These are phyloP conservation scores for Peucedramus taeniatus DNA, from an alignment of 2,113 vertebrate species.

Conservation along the genomic window DNA sequence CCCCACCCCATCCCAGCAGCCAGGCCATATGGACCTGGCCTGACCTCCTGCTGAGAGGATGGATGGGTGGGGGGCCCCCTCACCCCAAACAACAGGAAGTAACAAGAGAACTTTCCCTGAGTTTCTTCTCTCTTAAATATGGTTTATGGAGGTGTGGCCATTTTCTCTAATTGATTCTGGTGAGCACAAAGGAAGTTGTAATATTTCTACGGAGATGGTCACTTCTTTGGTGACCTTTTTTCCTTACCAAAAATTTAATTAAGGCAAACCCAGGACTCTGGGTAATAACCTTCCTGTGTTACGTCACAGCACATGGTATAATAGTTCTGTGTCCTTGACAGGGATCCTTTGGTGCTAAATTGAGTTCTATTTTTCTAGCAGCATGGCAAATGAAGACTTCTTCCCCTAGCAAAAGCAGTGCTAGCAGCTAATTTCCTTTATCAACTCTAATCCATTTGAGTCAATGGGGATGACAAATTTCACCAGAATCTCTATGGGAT, in stretches of 20 bases:
- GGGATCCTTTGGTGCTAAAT: neutral
- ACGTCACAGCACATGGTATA: neutral
- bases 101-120: neutral
- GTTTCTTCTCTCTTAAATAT: neutral
- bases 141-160: neutral
- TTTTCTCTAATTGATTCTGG: neutral
- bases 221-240: neutral
- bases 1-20: neutral
- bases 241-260: neutral
- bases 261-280: neutral
- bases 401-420: neutral
- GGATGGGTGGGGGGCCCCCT: too few species aligned
- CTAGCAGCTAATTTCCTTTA: neutral
- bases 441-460: accelerated
- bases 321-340: neutral
- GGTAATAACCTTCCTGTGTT: neutral
- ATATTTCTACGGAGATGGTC: accelerated
- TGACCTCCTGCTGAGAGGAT: neutral
- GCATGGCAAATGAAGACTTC: neutral
- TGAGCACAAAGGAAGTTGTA: neutral
- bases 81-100: neutral
- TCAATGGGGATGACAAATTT: neutral
- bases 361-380: neutral
- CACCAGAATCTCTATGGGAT: neutral
- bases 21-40: accelerated